These are phyloP conservation scores for Campoletis sonorensis DNA, from an alignment of 1,140 invertebrate genomes.

Conservation along the genomic window DNA sequence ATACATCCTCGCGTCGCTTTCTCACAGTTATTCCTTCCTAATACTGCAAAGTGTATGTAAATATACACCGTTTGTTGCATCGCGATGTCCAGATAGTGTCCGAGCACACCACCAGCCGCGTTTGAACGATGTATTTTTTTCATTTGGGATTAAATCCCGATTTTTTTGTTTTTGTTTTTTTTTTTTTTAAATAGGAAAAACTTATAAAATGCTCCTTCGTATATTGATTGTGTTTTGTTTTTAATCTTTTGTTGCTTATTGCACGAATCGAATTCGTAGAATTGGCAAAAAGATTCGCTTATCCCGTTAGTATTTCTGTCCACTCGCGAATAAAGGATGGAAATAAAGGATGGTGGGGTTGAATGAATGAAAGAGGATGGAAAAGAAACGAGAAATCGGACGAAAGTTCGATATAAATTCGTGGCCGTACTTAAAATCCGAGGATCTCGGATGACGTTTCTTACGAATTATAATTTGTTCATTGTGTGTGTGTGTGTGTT, in stretches of 20 bases:
- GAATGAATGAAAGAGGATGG: too few relatives aligned
- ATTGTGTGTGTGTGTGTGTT: too few relatives aligned
- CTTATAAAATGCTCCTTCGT: constrained; percentile 39
- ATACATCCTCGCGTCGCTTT: constrained; percentile 52
- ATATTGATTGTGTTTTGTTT: not conserved
- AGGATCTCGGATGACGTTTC: constrained; percentile 37
- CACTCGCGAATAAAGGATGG: not conserved
- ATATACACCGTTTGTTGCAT: constrained; percentile 44
- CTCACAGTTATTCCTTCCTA: constrained; percentile 68
- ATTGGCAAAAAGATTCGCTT: not conserved
- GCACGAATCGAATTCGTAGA: constrained; percentile 20
- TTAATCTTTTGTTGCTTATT: constrained; percentile 30
- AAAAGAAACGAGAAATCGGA: too few relatives aligned
- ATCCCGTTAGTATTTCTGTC: not conserved
- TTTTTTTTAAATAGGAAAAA: constrained; percentile 44
- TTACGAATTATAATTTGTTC: too few relatives aligned
- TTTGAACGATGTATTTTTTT: constrained; percentile 20
- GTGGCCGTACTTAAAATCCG: too few relatives aligned
- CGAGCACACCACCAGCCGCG: constrained; percentile 10
- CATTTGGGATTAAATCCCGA: constrained; percentile 34
- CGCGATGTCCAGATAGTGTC: constrained; percentile 9
- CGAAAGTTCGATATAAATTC: too few relatives aligned
- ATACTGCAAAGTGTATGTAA: constrained; percentile 69
- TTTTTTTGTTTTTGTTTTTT: too few relatives aligned
- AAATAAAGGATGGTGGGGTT: not conserved